A percentile compares a stretch with the other conserved stretches of the same genome.
Conservation (phyloP, 1,140 invertebrate species). For the Cheumatopsyche charites region DNA sequence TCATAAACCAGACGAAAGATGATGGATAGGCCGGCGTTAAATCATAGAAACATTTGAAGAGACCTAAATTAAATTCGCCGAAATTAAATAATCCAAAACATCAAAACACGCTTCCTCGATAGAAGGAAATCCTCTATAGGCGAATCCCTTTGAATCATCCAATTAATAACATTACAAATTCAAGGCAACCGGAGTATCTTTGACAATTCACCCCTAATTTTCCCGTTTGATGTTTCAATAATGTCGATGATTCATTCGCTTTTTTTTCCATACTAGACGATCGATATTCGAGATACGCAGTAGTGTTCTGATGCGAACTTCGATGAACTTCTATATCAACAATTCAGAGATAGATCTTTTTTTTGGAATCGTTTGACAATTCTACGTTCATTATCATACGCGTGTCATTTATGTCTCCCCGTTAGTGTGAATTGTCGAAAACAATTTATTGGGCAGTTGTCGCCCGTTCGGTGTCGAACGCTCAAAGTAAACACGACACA, state of each 20-base stretch:
- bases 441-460: conserved; percentile 18
- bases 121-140: no score
- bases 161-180: no score
- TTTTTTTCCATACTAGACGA: no score
- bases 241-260: no score
- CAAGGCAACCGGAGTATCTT: no score
- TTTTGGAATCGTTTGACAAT: not conserved
- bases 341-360: not conserved
- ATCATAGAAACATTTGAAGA: conserved; percentile 28
- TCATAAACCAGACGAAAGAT: conserved; percentile 22
- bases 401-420: not conserved
- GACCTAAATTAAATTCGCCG: not conserved
- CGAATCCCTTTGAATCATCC: no score
- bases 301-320: no score
- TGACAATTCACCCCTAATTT: no score
- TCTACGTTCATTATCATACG: conserved; percentile 11
- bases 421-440: not conserved
- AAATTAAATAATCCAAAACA: conserved; percentile 29
- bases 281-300: not conserved
- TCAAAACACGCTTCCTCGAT: not conserved
- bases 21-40: conserved; percentile 23
- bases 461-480: conserved; percentile 2
- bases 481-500: conserved; percentile 11
- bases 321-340: no score
- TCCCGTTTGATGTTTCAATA: no score